phyloP scores from a whole-genome alignment of 2,797 vertebrate species.

The Paedocypris micromegethes region DNA sequence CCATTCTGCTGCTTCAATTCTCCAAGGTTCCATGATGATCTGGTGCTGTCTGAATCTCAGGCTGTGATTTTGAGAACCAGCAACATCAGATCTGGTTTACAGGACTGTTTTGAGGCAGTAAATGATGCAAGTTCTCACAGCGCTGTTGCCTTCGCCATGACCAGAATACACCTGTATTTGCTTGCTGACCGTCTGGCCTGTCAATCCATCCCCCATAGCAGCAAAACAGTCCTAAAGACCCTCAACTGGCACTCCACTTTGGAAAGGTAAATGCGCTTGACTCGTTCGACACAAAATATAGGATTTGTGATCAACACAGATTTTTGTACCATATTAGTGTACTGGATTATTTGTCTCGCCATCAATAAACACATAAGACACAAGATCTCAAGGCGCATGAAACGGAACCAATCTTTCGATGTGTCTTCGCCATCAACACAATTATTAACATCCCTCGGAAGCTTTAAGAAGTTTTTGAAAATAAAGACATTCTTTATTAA shows the following conservation, averaged over 20 bases:
- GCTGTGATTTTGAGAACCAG: slow-evolving; percentile 66
- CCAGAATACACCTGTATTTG: slow-evolving; percentile 80
- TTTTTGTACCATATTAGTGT: slow-evolving; percentile 15
- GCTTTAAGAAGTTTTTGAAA: no score
- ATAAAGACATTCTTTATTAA: no score
- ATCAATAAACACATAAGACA: neutral
- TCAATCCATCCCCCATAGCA: slow-evolving; percentile 61
- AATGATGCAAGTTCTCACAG: slow-evolving; percentile 74
- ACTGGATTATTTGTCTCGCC: neutral
- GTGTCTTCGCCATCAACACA: no score
- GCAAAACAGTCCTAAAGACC: slow-evolving; percentile 65
- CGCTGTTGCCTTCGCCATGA: slow-evolving; percentile 78
- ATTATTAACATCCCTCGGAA: no score
- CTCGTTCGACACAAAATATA: neutral
- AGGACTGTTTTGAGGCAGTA: slow-evolving; percentile 77
- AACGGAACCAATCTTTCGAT: no score
- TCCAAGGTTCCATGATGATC: slow-evolving; percentile 42
- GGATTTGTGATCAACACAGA: slow-evolving; percentile 11
- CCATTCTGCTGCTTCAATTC: slow-evolving; percentile 10
- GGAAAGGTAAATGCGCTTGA: slow-evolving; percentile 69
- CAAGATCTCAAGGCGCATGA: no score
- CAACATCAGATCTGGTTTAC: slow-evolving; percentile 68
- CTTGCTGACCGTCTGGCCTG: slow-evolving; percentile 79
- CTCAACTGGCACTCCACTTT: slow-evolving; percentile 78
- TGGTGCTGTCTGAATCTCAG: slow-evolving; percentile 77